Evolutionary conservation across 1,140 invertebrate genomes (phyloP).

Genomic region (Leptopilina clavipes): DNA sequence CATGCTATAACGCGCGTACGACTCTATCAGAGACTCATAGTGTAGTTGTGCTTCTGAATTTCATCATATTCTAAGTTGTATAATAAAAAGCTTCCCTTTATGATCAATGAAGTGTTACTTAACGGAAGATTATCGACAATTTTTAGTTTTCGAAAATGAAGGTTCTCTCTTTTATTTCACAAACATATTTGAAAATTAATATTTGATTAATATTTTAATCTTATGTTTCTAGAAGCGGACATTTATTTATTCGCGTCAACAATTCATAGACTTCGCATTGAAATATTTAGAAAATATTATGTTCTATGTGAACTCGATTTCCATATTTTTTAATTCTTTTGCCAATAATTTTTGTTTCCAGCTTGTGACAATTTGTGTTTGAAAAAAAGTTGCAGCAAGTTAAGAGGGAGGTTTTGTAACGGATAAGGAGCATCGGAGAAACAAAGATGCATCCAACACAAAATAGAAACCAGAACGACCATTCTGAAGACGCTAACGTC

Average conservation of each 20-base stretch:
- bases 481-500: slow-evolving; percentile 27
- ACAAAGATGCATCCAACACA: neutral
- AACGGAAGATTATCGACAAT: slow-evolving; percentile 1
- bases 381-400: neutral
- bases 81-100: slow-evolving; percentile 16
- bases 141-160: neutral
- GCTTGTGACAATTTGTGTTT: neutral
- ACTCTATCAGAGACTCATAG: slow-evolving; percentile 1
- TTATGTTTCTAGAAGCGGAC: no score
- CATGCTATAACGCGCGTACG: slow-evolving; percentile 28
- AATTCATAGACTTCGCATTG: no score
- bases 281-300: no score
- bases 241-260: no score
- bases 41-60: slow-evolving; percentile 28
- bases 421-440: neutral
- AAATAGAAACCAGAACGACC: slow-evolving; percentile 34
- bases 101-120: neutral
- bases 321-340: no score
- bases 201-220: no score
- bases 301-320: no score
- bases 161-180: no score
- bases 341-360: neutral
- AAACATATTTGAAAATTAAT: no score
- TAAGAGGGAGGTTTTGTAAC: neutral
- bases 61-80: slow-evolving; percentile 5